Percentiles rank a stretch among this genome's conserved stretches.
phyloP scores from a whole-genome alignment of 2,797 vertebrate genomes.

The Lepilemur septentrionalis region DNA sequence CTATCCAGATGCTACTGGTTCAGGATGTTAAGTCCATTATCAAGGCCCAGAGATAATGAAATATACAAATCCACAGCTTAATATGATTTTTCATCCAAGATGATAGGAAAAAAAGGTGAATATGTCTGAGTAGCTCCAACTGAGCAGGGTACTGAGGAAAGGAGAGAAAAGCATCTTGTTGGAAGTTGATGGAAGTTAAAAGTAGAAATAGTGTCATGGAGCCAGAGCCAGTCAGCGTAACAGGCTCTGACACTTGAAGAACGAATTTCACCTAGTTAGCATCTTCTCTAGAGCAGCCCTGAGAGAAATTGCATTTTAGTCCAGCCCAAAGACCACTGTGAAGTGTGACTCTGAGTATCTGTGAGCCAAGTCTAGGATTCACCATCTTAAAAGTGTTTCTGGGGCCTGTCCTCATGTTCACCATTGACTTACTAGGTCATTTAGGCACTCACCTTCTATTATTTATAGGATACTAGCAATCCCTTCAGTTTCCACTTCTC shows the following conservation, averaged over 20 bases:
- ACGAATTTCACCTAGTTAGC: not conserved
- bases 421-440: not conserved
- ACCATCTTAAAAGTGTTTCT: not conserved
- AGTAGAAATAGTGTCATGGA: not conserved
- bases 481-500: conserved; percentile 48
- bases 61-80: not conserved
- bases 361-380: not conserved
- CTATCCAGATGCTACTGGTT: not conserved
- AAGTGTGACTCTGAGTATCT: not conserved
- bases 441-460: not conserved
- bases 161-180: not conserved
- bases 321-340: too few relatives aligned
- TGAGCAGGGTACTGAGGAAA: not conserved
- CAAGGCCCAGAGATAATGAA: not conserved
- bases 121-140: not conserved
- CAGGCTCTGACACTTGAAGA: not conserved
- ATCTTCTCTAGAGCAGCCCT: not conserved
- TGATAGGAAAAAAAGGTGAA: not conserved
- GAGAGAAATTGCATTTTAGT: not conserved
- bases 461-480: not conserved
- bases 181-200: not conserved
- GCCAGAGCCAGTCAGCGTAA: not conserved
- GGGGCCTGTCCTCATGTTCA: not conserved
- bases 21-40: not conserved
- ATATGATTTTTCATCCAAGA: not conserved